phyloP scores from a whole-genome alignment of 2,113 vertebrate genomes.

The Lophura nycthemera region DNA sequence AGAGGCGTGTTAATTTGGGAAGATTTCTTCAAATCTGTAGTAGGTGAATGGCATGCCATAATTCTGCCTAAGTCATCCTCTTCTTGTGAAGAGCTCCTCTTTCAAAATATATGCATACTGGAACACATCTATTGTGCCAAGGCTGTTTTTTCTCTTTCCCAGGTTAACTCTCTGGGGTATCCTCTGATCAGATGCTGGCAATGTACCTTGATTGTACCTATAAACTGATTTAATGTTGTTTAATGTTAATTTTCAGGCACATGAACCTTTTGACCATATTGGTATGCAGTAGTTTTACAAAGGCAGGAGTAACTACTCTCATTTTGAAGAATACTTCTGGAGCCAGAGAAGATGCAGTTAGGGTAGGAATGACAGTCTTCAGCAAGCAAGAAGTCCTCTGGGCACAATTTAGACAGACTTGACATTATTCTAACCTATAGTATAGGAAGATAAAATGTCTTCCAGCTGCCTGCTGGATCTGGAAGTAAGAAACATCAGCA shows the following conservation, averaged over 20 bases:
- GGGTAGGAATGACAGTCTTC: neutral
- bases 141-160: neutral
- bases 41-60: neutral
- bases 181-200: neutral
- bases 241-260: neutral
- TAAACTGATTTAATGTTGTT: neutral
- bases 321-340: neutral
- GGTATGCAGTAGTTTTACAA: neutral
- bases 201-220: neutral
- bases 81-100: neutral
- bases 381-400: neutral
- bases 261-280: neutral
- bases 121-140: neutral
- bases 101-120: neutral
- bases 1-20: conserved; percentile 1
- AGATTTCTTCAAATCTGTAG: neutral
- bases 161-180: neutral
- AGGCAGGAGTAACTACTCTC: neutral
- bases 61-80: neutral
- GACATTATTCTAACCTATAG: conserved; percentile 16
- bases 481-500: conserved; percentile 36
- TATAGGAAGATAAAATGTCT: conserved; percentile 39
- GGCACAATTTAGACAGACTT: neutral
- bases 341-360: neutral
- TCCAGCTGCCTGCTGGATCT: conserved; percentile 53